Base-by-base conservation (phyloP, 2,888 invertebrate genomes). In the Lasioglossum oenotherae region DNA sequence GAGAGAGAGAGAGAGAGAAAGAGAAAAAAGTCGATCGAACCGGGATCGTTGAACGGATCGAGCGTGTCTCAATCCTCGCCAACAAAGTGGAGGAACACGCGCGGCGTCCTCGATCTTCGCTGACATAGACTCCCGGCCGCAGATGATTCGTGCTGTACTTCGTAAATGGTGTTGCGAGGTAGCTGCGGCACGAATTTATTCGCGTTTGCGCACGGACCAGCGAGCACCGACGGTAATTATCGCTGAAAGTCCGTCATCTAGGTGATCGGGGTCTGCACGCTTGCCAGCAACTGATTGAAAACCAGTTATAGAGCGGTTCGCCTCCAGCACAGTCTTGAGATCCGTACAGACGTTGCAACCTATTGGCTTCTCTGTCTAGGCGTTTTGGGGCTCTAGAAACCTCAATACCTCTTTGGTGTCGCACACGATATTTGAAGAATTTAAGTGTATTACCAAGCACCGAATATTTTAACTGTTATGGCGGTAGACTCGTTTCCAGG, bases 271-370 rank as follows among this genome's bases (percentile, higher is more conserved):
- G 72, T 46, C 72, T 35, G 38, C 31, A 67, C 73, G 74, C 74
- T 84, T 74, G 64, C 78, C 64, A 78, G 71, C 75, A 44, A 57
- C 82, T 82, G 76, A 83, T 83, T 83, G 85, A 85, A 85, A 85
- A 85, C 85, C 85, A 85, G 85, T 85, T 85, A 84, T 84, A 79
- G 27, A 79, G 67, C 49, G 38, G 41, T 41, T 69, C 67, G 38
- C 67, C 67, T 69, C 67, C 38, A 35, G 16, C 46, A 46, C 46
- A 4, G 4, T 16, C 46, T 16, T 46, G 0, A 16, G 46, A 46
- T 46, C 46, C 16, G 46, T 46, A 46, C 46, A 5, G 46, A 16
- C 16, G 16, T 5, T 46, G 46, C 16, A 46, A 16, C 46, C 4
- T 46, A 16, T 4, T 1, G 46, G 46, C 16, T 46, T 46, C 4